Evolutionary conservation across 2,888 invertebrate species (phyloP), one percentile per base, ranked within the genome.

Genomic region (Gymnocheta viridis): DNA sequence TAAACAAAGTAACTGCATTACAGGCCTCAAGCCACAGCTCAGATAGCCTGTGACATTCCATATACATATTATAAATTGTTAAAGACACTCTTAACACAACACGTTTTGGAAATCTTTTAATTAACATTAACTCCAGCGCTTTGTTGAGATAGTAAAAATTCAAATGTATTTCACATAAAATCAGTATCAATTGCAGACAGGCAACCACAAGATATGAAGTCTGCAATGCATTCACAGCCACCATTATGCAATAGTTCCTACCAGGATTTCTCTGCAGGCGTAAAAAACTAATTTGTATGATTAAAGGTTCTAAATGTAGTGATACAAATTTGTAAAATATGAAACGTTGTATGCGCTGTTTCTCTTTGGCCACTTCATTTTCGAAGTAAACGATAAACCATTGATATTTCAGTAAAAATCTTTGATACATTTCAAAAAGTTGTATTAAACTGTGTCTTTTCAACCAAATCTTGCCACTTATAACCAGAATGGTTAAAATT

Each of bases 391-490:
- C 2, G 0, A 2, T 9, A 9, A 82, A 47, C 19, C 22, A 2
- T 2, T 58, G 12, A 38, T 66, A 64, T 35, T 66, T 82, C 0
- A 1, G 0, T 6, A 29, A 14, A 51, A 67, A 77, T 22, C 12
- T 1, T 49, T 49, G 41, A 72, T 77, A 72, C 12, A 14, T 12
- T 14, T 66, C 35, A 51, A 10, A 74, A 2, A 77, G 19, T 2
- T n/a, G 2, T 4, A 72, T 58, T 0, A 70, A 10, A 5, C 10
- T 17, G 10, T 51, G 27, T 0, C 82, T 47, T 12, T 44, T 32
- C 0, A 82, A 3, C 82, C 82, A 82, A 29, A 70, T 70, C n/a
- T 77, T 47, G 2, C 64, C 22, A 51, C 58, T 60, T 7, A 72
- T 32, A 4, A 72, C 12, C 3, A 77, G 14, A 22, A 66, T 67